Evolutionary conservation across 2,888 invertebrate genomes (phyloP).

Genomic region (Sphaerophoria rueppellii): DNA sequence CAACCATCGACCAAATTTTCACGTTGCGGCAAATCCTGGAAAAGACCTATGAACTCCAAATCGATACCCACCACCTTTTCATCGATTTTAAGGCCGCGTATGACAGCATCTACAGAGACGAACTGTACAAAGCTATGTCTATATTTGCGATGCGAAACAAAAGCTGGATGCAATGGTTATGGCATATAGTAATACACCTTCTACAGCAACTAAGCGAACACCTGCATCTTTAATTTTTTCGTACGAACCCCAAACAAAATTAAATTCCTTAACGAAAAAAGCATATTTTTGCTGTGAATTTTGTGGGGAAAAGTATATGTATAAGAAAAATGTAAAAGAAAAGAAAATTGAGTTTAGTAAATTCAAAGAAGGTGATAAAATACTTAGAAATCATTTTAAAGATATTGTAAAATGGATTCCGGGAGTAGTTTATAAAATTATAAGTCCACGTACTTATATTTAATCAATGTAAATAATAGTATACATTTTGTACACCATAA

Average conservation of each 20-base stretch:
- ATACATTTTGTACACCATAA: conserved; percentile 37
- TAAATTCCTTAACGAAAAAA: conserved; percentile 34
- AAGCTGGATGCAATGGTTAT: conserved; percentile 23
- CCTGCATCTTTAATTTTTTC: conserved; percentile 31
- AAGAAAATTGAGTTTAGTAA: conserved; percentile 9
- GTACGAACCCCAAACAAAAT: conserved; percentile 22
- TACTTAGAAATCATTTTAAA: conserved; percentile 44
- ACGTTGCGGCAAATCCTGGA: too few relatives aligned
- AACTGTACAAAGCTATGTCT: too few relatives aligned
- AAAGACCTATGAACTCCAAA: too few relatives aligned
- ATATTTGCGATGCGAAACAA: conserved; percentile 35
- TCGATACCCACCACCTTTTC: too few relatives aligned
- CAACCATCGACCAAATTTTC: too few relatives aligned
- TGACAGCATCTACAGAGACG: too few relatives aligned
- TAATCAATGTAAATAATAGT: conserved; percentile 48
- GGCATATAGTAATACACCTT: conserved; percentile 20
- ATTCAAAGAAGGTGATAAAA: conserved; percentile 26
- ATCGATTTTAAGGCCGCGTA: too few relatives aligned
- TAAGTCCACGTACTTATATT: conserved; percentile 34
- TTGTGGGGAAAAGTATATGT: conserved; percentile 15
- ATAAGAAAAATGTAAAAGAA: conserved; percentile 15
- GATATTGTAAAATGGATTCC: conserved; percentile 39
- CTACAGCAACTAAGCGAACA: conserved; percentile 26
- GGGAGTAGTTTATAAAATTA: conserved; percentile 13
- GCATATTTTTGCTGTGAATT: conserved; percentile 17